Evolutionary conservation across 2,113 vertebrate genomes (phyloP).

Genomic region (cattle (Bos taurus)): DNA sequence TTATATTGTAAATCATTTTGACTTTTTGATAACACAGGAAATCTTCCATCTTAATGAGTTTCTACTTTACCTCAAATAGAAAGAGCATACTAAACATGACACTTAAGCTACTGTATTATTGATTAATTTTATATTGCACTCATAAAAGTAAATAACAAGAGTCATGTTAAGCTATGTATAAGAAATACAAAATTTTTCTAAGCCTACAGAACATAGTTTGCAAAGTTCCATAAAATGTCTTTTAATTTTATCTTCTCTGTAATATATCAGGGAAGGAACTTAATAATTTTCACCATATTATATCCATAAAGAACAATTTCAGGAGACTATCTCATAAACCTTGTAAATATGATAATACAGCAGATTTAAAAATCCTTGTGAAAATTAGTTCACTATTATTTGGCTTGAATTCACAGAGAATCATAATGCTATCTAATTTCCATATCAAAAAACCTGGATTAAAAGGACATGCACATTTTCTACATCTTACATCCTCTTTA

Average conservation of each 20-base stretch:
- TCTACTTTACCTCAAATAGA: conserved; percentile 66
- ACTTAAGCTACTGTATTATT: conserved; percentile 12
- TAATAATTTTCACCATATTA: conserved; percentile 17
- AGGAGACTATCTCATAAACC: conserved; percentile 18
- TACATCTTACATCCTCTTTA: conserved; percentile 50
- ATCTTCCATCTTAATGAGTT: conserved; percentile 59
- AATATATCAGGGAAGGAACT: conserved; percentile 6
- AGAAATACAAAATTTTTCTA: neutral
- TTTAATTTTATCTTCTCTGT: conserved; percentile 37
- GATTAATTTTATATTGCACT: neutral
- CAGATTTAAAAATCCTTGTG: conserved; percentile 28
- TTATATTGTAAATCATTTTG: conserved; percentile 53
- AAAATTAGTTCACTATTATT: conserved; percentile 49
- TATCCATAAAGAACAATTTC: conserved; percentile 6
- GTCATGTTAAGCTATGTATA: conserved; percentile 36
- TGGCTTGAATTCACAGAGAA: conserved; percentile 45
- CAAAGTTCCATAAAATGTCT: conserved; percentile 55
- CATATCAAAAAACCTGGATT: neutral
- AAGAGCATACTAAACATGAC: conserved; percentile 48
- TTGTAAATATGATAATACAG: neutral
- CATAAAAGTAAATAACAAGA: conserved; percentile 49
- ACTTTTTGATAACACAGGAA: conserved; percentile 57
- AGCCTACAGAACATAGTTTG: neutral
- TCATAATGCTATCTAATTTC: conserved; percentile 4
- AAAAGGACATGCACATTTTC: conserved; percentile 25